phyloP scores from a whole-genome alignment of 30 jellyfish, hydroid and myxozoan species.

The Turritopsis rubra region DNA sequence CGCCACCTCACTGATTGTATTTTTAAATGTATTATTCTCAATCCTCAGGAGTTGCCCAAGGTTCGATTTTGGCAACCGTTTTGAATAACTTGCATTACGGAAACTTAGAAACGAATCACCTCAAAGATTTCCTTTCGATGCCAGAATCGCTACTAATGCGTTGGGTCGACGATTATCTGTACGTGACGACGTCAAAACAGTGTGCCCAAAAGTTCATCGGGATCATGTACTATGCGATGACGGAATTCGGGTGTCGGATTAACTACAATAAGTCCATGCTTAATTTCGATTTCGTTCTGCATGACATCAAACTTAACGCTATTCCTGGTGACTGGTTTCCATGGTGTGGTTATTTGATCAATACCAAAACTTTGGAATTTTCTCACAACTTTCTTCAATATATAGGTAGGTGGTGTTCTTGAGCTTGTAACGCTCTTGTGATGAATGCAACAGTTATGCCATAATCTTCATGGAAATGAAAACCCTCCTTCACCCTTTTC shows the following conservation, averaged over 20 bases:
- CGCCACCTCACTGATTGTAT: no score
- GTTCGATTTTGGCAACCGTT: slow-evolving; percentile 68
- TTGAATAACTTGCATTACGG: slow-evolving; percentile 60
- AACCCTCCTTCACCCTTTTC: no score
- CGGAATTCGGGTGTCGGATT: slow-evolving; percentile 54
- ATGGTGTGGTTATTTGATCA: slow-evolving; percentile 86
- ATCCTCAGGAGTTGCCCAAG: slow-evolving; percentile 93
- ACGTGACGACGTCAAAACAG: slow-evolving; percentile 41
- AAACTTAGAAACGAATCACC: slow-evolving; percentile 38
- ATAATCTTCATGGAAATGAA: no score
- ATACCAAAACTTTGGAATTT: slow-evolving; percentile 49
- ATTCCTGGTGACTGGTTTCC: slow-evolving; percentile 53
- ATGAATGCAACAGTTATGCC: no score
- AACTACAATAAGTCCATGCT: slow-evolving; percentile 41
- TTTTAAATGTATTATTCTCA: no score
- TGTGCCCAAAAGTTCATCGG: slow-evolving; percentile 36
- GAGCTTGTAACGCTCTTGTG: not conserved
- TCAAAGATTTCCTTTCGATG: slow-evolving; percentile 22
- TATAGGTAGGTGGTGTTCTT: slow-evolving; percentile 71
- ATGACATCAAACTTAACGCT: not conserved
- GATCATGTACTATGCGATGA: slow-evolving; percentile 33
- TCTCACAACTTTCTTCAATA: slow-evolving; percentile 53
- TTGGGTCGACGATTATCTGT: slow-evolving; percentile 80
- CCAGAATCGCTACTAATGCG: slow-evolving; percentile 64
- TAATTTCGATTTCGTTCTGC: slow-evolving; percentile 22